Base-by-base conservation (phyloP, 2,888 invertebrate genomes). In the Melitaea athalia region DNA sequence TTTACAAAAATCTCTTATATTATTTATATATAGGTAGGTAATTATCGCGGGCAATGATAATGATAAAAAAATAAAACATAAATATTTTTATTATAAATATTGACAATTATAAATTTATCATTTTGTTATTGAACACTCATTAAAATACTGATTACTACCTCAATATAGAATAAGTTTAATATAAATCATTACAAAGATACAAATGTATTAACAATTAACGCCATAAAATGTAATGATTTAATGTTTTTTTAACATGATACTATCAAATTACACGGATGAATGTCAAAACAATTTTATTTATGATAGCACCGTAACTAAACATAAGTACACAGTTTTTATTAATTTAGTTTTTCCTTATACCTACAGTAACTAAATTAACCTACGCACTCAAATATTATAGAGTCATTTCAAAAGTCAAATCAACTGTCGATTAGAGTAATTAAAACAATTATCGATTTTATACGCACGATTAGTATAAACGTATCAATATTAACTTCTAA, bases 321-420 rank as follows among this genome's bases (percentile, higher is more conserved):
- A 49, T n/a, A 49, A 49, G n/a, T 49, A n/a, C 5, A n/a, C 47
- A n/a, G n/a, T 49, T 14, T 49, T n/a, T 14, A 49, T n/a, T 3
- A 49, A 49, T 49, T 24, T 24, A 33, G 14, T 55, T 55, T 33
- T 14, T 12, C 33, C 14, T 24, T 24, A 11, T 55, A 55, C 14
- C 31, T 33, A 14, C 12, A 33, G 14, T 52, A 14, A 47, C n/a
- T 31, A 7, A 5, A n/a, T n/a, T 45, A 5, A 49, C n/a, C 47
- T 49, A 7, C 33, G 33, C 33, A 55, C n/a, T 14, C n/a, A 14
- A 12, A 33, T 55, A 10, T 7, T 33, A 33, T 55, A 33, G 31
- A 49, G 47, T 49, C n/a, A 53, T 53, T 14, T 31, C 31, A 53
- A 55, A 55, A 33, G 33, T 55, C 53, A 33, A 55, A 55, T n/a